A percentile compares a stretch with the other conserved stretches of the same genome.
These are phyloP conservation scores for Muscidifurax raptorellus DNA, from an alignment of 1,140 invertebrate genomes.

Conservation along the genomic window DNA sequence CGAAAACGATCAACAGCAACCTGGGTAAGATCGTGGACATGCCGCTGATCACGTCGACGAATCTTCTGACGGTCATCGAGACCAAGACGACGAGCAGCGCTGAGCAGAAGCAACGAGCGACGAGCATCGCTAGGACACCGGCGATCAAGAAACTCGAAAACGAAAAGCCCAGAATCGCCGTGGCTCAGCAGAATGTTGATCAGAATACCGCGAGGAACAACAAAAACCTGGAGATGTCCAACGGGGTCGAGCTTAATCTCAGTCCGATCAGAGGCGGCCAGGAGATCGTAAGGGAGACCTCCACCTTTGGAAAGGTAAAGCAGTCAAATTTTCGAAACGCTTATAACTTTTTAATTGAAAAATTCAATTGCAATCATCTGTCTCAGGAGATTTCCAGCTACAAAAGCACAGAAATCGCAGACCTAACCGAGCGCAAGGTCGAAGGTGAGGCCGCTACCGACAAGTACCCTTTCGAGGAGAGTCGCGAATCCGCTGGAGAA, in stretches of 20 bases:
- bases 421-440: conserved; percentile 57
- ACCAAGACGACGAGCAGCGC: background rate
- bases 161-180: conserved; percentile 64
- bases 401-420: background rate
- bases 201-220: conserved; percentile 25
- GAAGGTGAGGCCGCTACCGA: conserved; percentile 61
- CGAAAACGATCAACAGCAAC: conserved; percentile 15
- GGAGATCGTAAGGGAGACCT: background rate
- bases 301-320: conserved; percentile 25
- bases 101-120: conserved; percentile 44
- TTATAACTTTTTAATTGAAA: background rate
- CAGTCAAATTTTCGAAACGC: background rate
- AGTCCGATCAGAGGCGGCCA: background rate
- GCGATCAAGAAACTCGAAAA: conserved; percentile 68
- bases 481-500: conserved; percentile 85
- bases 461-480: conserved; percentile 72
- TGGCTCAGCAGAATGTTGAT: conserved; percentile 33
- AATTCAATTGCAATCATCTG: background rate
- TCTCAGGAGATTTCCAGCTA: conserved; percentile 7
- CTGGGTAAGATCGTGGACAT: conserved; percentile 71
- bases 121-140: conserved; percentile 59
- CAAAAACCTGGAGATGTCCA: conserved; percentile 45
- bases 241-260: conserved; percentile 39
- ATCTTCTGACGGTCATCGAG: conserved; percentile 52
- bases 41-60: conserved; percentile 71